phyloP scores from a whole-genome alignment of 2,888 invertebrate species.

The Drosophila eohydei region DNA sequence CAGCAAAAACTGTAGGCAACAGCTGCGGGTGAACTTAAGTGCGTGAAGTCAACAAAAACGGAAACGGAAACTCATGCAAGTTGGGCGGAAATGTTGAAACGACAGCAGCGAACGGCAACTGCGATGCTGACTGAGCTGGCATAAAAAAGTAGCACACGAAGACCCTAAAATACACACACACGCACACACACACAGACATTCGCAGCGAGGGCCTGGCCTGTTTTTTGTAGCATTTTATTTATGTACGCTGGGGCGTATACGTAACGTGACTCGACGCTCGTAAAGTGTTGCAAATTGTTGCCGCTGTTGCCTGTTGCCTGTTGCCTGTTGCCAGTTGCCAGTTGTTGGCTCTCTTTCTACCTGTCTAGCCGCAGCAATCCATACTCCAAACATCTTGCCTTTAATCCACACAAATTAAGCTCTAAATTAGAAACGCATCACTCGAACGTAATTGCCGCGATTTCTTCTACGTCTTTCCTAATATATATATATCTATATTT shows the following conservation, averaged over 20 bases:
- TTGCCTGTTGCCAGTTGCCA: neutral
- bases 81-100: conserved; percentile 70
- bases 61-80: conserved; percentile 77
- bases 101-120: conserved; percentile 24
- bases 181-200: neutral
- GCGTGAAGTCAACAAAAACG: conserved; percentile 69
- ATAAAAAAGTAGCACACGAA: conserved; percentile 15
- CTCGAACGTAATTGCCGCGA: conserved; percentile 67
- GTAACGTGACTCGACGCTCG: conserved; percentile 61
- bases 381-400: conserved; percentile 22
- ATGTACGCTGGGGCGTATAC: conserved; percentile 70
- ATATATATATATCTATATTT: conserved; percentile 30
- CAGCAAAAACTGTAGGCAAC: conserved; percentile 39
- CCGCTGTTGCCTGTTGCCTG: conserved; percentile 1
- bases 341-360: conserved; percentile 20
- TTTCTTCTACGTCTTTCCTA: conserved; percentile 22
- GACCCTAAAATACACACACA: conserved; percentile 13
- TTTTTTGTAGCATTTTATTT: conserved; percentile 67
- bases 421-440: conserved; percentile 77
- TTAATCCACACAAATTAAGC: conserved; percentile 70
- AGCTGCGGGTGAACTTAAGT: conserved; percentile 48
- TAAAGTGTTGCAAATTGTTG: conserved; percentile 72
- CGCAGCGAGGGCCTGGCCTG: conserved; percentile 10
- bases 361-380: conserved; percentile 35
- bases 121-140: conserved; percentile 8